Percentiles rank a stretch among this genome's conserved stretches.
Evolutionary conservation across 2,888 invertebrate genomes (phyloP).

Genomic region (Tetragonula carbonaria): DNA sequence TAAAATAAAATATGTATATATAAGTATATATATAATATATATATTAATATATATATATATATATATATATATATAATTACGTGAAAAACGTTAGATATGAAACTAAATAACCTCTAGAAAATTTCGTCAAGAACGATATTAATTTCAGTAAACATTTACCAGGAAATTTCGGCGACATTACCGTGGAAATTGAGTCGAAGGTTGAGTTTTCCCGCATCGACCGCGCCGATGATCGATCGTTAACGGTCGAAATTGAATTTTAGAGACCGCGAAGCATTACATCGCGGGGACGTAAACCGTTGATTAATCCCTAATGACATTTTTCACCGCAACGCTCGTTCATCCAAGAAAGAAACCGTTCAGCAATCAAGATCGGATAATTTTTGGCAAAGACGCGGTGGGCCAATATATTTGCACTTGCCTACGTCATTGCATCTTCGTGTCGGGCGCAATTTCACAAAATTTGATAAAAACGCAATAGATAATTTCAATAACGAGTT

Average conservation of each 20-base stretch:
- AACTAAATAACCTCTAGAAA: no score
- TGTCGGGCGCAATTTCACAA: no score
- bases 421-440: not conserved
- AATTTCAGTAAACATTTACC: not conserved
- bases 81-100: no score
- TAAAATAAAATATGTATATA: no score
- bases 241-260: conserved; percentile 47
- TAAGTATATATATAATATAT: no score
- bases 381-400: not conserved
- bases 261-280: conserved; percentile 26
- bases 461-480: not conserved
- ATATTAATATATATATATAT: no score
- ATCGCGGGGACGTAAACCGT: conserved; percentile 1
- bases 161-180: conserved; percentile 35
- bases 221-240: conserved; percentile 28
- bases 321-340: conserved; percentile 17
- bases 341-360: not conserved
- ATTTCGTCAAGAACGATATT: no score
- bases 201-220: conserved; percentile 13
- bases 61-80: no score
- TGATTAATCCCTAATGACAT: conserved; percentile 41
- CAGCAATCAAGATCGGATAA: not conserved
- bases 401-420: not conserved
- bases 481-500: not conserved
- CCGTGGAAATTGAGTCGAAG: conserved; percentile 35